Conservation (phyloP, 2,113 vertebrate species). For the Pedetes capensis region DNA sequence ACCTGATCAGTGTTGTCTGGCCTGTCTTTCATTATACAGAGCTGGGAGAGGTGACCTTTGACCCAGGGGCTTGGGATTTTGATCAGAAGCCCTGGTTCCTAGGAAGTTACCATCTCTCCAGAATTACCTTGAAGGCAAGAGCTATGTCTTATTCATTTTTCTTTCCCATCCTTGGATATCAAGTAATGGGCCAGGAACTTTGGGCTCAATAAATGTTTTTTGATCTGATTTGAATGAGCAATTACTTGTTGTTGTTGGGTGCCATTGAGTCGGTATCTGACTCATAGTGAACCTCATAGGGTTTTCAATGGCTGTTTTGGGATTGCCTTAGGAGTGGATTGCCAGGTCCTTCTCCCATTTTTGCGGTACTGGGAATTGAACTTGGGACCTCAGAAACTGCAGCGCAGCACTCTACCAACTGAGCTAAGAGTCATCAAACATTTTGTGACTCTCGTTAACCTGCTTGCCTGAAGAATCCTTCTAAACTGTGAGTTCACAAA, state of each 20-base stretch:
- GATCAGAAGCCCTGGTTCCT: not conserved
- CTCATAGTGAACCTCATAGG: too few relatives aligned
- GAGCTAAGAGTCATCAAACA: not conserved
- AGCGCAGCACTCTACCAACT: too few relatives aligned
- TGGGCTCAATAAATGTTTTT: not conserved
- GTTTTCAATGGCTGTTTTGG: too few relatives aligned
- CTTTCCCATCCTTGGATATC: not conserved
- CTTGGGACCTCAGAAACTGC: too few relatives aligned
- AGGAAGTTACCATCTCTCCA: not conserved
- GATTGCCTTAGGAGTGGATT: too few relatives aligned
- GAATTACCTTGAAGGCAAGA: not conserved
- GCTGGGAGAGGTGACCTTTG: not conserved
- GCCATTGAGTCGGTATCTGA: too few relatives aligned
- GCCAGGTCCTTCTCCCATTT: too few relatives aligned
- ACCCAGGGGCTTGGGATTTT: not conserved
- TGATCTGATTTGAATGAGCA: not conserved
- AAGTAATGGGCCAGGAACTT: not conserved
- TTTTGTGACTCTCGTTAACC: not conserved
- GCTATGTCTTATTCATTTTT: not conserved
- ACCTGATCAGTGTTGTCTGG: fast-evolving
- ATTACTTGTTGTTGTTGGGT: too few relatives aligned
- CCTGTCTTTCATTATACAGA: not conserved
- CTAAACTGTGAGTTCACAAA: not conserved
- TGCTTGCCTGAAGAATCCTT: not conserved
- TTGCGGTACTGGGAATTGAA: too few relatives aligned